Evolutionary conservation across 2,113 vertebrate genomes (phyloP).

Genomic region (Amia ocellicauda): DNA sequence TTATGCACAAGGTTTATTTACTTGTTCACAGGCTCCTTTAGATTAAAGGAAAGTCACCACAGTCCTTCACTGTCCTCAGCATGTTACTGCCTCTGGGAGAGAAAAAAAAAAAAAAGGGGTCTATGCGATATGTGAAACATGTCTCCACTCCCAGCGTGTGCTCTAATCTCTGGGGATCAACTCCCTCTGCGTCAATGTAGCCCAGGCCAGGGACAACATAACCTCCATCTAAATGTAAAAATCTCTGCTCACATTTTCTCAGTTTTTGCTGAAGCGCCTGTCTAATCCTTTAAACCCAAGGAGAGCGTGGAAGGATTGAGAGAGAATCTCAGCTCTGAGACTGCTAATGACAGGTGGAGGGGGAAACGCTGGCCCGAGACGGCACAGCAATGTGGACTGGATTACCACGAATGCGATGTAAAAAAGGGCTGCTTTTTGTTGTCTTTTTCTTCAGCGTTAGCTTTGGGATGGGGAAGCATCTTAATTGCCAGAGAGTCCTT

Average conservation of each 20-base stretch:
- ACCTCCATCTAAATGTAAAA: conserved; percentile 31
- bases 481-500: too few relatives aligned
- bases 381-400: not conserved
- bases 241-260: conserved; percentile 19
- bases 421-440: too few relatives aligned
- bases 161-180: conserved; percentile 18
- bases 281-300: conserved; percentile 28
- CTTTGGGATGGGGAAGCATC: too few relatives aligned
- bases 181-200: conserved; percentile 14
- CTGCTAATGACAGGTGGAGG: conserved; percentile 17
- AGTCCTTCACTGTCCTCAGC: not conserved
- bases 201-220: conserved; percentile 12
- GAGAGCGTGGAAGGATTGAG: conserved; percentile 9
- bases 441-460: too few relatives aligned
- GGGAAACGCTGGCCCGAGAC: not conserved
- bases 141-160: not conserved
- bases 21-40: too few relatives aligned
- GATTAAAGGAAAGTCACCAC: too few relatives aligned
- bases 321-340: conserved; percentile 8
- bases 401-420: not conserved
- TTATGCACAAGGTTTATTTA: too few relatives aligned
- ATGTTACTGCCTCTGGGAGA: too few relatives aligned
- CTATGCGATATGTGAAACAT: not conserved
- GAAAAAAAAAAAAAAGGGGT: not conserved
- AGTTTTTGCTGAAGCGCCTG: conserved; percentile 22